Conservation (phyloP, 2,113 vertebrate species). For the Erpornis zantholeuca region DNA sequence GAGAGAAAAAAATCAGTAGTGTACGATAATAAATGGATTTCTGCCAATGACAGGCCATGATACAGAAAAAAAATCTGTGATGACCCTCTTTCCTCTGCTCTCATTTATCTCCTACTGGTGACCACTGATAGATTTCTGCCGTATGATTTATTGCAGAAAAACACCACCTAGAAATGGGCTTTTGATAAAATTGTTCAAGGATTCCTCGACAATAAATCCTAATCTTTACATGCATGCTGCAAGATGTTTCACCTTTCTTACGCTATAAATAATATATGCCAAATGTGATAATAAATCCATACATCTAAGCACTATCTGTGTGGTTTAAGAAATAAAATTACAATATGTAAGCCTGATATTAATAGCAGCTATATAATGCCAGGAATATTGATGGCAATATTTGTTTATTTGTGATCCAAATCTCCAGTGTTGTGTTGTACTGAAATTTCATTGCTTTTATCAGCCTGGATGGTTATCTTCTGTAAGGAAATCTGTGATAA, state of each 20-base stretch:
- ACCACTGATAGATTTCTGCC: slow-evolving; percentile 95
- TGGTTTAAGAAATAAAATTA: slow-evolving; percentile 82
- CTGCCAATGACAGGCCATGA: slow-evolving; percentile 86
- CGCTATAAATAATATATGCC: slow-evolving; percentile 93
- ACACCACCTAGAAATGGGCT: slow-evolving; percentile 98
- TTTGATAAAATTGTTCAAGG: slow-evolving; percentile 99
- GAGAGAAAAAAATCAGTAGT: slow-evolving; percentile 88
- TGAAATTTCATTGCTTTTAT: slow-evolving; percentile 67
- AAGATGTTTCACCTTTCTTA: slow-evolving; percentile 95
- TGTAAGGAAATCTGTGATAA: slow-evolving; percentile 51
- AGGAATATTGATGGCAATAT: slow-evolving; percentile 65
- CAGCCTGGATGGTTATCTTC: slow-evolving; percentile 31
- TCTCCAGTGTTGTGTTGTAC: slow-evolving; percentile 44
- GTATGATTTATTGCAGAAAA: slow-evolving; percentile 98
- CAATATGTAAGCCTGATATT: slow-evolving; percentile 64
- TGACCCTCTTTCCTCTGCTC: slow-evolving; percentile 94
- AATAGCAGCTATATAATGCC: slow-evolving; percentile 59
- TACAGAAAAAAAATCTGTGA: slow-evolving; percentile 89
- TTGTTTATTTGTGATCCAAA: slow-evolving; percentile 67
- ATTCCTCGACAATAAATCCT: slow-evolving; percentile 99
- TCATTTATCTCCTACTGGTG: slow-evolving; percentile 98
- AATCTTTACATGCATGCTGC: slow-evolving; percentile 95
- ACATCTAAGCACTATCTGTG: slow-evolving; percentile 85
- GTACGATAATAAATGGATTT: slow-evolving; percentile 87
- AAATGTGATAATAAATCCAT: slow-evolving; percentile 93